A percentile compares a stretch with the other conserved stretches of the same genome.
Conservation (phyloP, 2,888 invertebrate species). For the Patella pellucida region DNA sequence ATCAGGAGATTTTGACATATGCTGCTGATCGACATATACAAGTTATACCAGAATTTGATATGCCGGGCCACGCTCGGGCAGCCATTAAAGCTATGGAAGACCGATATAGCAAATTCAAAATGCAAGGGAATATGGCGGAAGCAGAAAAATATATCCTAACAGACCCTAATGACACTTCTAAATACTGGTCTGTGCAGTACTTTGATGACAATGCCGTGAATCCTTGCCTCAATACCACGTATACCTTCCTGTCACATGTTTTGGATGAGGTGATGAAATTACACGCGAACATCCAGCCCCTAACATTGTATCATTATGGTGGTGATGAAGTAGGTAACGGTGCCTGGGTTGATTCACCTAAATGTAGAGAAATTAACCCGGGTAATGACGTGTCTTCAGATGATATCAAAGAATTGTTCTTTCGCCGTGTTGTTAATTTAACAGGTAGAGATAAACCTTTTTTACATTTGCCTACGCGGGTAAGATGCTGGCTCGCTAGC, state of each 20-base stretch:
- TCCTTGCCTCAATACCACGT: slow-evolving; percentile 37
- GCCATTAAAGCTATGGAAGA: slow-evolving; percentile 47
- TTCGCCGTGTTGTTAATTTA: slow-evolving; percentile 6
- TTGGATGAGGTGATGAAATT: slow-evolving; percentile 45
- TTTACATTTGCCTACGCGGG: too few species aligned
- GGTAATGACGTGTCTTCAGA: slow-evolving; percentile 19
- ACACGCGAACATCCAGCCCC: slow-evolving; percentile 52
- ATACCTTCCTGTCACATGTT: slow-evolving; percentile 53
- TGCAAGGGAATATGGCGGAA: neutral
- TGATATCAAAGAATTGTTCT: slow-evolving; percentile 14
- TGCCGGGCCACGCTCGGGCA: slow-evolving; percentile 50
- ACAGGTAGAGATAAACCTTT: neutral
- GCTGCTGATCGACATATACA: slow-evolving; percentile 38
- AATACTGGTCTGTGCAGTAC: slow-evolving; percentile 33
- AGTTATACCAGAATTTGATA: slow-evolving; percentile 56
- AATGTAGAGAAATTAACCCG: slow-evolving; percentile 43
- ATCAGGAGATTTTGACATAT: slow-evolving; percentile 29
- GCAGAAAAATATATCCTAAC: slow-evolving; percentile 26
- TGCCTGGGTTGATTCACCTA: slow-evolving; percentile 61
- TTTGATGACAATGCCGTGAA: slow-evolving; percentile 42
- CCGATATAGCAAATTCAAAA: slow-evolving; percentile 16
- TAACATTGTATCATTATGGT: slow-evolving; percentile 62
- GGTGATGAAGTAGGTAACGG: slow-evolving; percentile 64
- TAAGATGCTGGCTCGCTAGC: too few species aligned
- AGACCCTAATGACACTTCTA: slow-evolving; percentile 31